These are phyloP conservation scores for Oopsacas minuta DNA, from an alignment of 37 sponge, comb jelly and placozoan species.

Conservation along the genomic window DNA sequence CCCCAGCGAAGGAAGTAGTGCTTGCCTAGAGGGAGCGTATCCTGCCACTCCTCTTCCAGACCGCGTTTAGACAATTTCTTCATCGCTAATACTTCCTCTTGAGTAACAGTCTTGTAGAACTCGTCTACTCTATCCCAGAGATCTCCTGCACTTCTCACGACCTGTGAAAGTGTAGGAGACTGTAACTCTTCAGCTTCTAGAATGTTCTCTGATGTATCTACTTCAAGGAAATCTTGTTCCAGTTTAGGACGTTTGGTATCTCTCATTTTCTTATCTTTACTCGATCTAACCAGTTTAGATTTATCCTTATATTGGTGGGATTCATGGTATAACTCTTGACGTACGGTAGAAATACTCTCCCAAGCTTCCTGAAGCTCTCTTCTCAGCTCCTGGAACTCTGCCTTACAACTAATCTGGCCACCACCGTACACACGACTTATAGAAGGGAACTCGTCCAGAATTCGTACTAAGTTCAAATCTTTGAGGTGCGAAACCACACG, in stretches of 20 bases:
- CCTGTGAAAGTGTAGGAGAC: background rate
- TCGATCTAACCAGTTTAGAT: background rate
- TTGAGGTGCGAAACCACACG: background rate
- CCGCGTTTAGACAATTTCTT: background rate
- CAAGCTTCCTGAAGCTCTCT: background rate
- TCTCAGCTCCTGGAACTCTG: background rate
- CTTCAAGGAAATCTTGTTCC: background rate
- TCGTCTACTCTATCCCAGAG: conserved; percentile 4
- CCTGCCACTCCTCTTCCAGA: background rate
- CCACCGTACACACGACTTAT: background rate
- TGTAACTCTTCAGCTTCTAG: background rate
- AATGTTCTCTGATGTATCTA: background rate
- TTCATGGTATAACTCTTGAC: background rate
- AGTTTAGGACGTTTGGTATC: background rate
- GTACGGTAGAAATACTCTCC: background rate
- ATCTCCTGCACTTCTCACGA: background rate
- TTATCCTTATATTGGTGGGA: background rate
- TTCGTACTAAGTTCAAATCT: background rate
- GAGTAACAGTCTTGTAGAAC: background rate
- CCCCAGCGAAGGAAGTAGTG: conserved; percentile 15
- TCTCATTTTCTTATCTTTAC: background rate
- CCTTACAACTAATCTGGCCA: background rate
- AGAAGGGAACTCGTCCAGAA: conserved; percentile 7
- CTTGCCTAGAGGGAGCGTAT: background rate
- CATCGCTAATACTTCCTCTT: background rate